Evolutionary conservation across 2,888 invertebrate species (phyloP), one percentile per base, ranked within the genome.

Genomic region (Chrysina gloriosa): DNA sequence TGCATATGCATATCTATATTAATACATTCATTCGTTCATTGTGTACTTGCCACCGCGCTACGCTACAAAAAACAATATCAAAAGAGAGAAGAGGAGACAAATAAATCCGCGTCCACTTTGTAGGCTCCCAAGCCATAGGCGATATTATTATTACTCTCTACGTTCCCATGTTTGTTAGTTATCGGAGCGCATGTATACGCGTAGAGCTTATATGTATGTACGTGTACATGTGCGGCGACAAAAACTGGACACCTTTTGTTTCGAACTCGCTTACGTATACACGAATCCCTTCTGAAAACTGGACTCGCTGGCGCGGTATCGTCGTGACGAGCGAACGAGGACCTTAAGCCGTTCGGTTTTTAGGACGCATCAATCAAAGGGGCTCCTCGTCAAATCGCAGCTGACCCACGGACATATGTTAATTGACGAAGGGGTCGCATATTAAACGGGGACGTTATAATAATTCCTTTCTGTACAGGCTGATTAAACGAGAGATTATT

Each of bases 181-280:
- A 70, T 65, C 69, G 69, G 71, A 73, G 75, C 73, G 72, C 75
- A 74, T 71, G 70, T 4, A 39, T 16, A 9, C 39, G 27, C 27
- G 16, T 29, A 27, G 16, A 31, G 31, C 31, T 16, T 52, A 52
- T 31, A 31, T 29, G 14, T 52, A 29, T 39, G 9, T 39, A n/a
- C 39, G 23, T 52, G 16, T 19, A 31, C 72, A 72, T 74, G 69
- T 42, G 58, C 27, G 42, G 27, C 42, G 58, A 75, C 76, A 79
- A 79, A 79, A 79, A 79, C 77, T 77, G 77, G 79, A 73, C 76
- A 76, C 75, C 77, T 77, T 77, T 79, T 77, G 78, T 79, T 77
- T 79, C 75, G 73, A 73, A 73, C 75, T 74, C 74, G 77, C 76
- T 77, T 77, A 76, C 79, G 76, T 78, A n/a, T n/a, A n/a, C n/a